phyloP scores from a whole-genome alignment of 1,140 invertebrate genomes.

The Papilio xuthus region DNA sequence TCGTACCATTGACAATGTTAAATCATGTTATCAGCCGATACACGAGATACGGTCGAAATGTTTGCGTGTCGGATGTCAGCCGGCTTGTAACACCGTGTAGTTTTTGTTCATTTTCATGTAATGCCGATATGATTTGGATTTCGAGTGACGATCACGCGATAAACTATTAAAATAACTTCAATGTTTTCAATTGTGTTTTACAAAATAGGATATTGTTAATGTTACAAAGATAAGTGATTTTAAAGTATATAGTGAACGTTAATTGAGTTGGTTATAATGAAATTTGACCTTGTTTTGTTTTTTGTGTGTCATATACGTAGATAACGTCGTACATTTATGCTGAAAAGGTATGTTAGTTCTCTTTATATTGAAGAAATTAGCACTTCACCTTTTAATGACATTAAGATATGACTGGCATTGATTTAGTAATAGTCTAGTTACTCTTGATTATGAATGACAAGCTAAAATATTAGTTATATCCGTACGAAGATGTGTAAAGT shows the following conservation, averaged over 20 bases:
- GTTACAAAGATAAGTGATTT: constrained; percentile 1
- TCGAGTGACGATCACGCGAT: constrained; percentile 35
- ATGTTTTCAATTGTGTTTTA: constrained; percentile 9
- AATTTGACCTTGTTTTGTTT: constrained; percentile 7
- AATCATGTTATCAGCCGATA: constrained; percentile 65
- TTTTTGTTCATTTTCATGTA: constrained; percentile 40
- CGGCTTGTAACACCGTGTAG: constrained; percentile 49
- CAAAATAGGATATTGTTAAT: not conserved
- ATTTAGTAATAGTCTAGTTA: not conserved
- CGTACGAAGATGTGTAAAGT: not conserved
- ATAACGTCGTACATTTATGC: not conserved
- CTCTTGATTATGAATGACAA: not conserved
- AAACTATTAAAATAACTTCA: constrained; percentile 6
- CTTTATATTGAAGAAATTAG: not conserved
- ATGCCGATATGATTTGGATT: constrained; percentile 43
- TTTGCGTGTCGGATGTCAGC: constrained; percentile 54
- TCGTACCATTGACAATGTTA: constrained; percentile 59
- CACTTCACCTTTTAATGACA: not conserved
- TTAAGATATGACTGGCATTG: not conserved
- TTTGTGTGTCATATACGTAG: not conserved
- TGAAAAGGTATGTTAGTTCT: not conserved
- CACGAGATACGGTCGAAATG: constrained; percentile 66
- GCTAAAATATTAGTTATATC: not conserved
- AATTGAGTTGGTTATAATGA: not conserved
- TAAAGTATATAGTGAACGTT: not conserved